Conservation (phyloP, 2,888 invertebrate genomes). For the Timema podura region DNA sequence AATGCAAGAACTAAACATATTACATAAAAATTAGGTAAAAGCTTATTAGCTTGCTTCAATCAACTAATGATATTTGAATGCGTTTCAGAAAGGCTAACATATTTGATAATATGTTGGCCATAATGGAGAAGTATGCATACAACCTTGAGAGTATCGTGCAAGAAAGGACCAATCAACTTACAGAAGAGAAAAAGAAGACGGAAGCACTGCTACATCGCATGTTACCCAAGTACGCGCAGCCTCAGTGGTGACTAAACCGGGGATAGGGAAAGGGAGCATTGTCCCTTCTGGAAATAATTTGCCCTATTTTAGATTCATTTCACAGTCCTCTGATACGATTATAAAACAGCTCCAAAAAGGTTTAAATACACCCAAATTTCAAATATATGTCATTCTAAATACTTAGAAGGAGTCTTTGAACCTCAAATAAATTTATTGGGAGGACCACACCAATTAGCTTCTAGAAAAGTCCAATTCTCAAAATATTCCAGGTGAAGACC, state of each 20-base stretch:
- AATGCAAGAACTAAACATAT: too few relatives aligned
- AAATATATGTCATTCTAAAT: too few relatives aligned
- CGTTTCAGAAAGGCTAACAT: constrained; percentile 70
- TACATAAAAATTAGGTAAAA: too few relatives aligned
- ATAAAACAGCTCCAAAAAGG: too few relatives aligned
- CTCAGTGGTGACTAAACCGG: not conserved
- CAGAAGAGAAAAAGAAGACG: constrained; percentile 80
- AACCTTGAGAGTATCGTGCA: constrained; percentile 80
- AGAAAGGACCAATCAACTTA: constrained; percentile 73
- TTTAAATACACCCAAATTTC: too few relatives aligned
- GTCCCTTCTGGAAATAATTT: not conserved
- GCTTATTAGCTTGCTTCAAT: too few relatives aligned
- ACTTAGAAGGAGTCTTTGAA: too few relatives aligned
- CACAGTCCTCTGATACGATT: too few relatives aligned
- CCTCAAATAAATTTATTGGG: too few relatives aligned
- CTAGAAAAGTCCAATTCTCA: too few relatives aligned
- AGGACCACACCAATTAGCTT: too few relatives aligned
- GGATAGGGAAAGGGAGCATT: not conserved
- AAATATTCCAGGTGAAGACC: too few relatives aligned
- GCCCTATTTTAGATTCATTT: not conserved
- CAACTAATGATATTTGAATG: not conserved
- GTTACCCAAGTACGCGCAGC: constrained; percentile 65
- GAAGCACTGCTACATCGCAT: constrained; percentile 79
- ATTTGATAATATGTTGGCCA: constrained; percentile 84
- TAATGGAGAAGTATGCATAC: constrained; percentile 88